Evolutionary conservation across 2,113 vertebrate species (phyloP), one percentile per base, ranked within the genome.

Genomic region (Hyperoodon ampullatus): DNA sequence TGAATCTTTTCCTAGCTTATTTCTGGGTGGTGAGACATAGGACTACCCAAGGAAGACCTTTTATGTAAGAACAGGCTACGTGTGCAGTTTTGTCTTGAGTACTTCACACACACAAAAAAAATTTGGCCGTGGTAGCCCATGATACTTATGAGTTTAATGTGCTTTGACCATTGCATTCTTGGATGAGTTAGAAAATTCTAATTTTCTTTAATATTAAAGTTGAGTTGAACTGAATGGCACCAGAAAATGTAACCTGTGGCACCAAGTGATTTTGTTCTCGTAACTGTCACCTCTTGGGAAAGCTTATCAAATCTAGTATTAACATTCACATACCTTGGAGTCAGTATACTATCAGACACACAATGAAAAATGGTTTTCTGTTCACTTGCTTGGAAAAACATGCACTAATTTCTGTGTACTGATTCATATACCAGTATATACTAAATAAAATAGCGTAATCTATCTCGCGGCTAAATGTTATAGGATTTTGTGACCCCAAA

Each of bases 261-360:
- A 82, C 97, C 88, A 70, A 50, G 92, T 93, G 82, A 85, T 96
- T 97, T 97, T 93, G 74, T 96, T 97, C 85, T 96, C 96, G 97
- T 90, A 97, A 65, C 47, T 9, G 71, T 58, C 7, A 66, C 21
- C 58, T 96, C 96, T 68, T 33, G 42, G 84, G 92, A 98, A 91
- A 94, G 81, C 47, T 96, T 53, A 66, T 55, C 84, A 90, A 70
- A 23, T 92, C 92, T 88, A 55, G 58, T 53, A 81, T 19, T 88
- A 58, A 58, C 10, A 74, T 72, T 90, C 68, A 74, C 8, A 19
- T 70, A 55, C 77, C 81, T 26, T 71, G 75, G 93, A 95, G 81
- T 90, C 0, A 0, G 0, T 81, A 35, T 8, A 11, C 39, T 74
- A 39, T 72, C 33, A 95, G 93, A 78, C 15, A 89, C 0, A 8